Evolutionary conservation across 2,113 vertebrate genomes (phyloP), one percentile per base, ranked within the genome.

Genomic region (Sialia sialis): DNA sequence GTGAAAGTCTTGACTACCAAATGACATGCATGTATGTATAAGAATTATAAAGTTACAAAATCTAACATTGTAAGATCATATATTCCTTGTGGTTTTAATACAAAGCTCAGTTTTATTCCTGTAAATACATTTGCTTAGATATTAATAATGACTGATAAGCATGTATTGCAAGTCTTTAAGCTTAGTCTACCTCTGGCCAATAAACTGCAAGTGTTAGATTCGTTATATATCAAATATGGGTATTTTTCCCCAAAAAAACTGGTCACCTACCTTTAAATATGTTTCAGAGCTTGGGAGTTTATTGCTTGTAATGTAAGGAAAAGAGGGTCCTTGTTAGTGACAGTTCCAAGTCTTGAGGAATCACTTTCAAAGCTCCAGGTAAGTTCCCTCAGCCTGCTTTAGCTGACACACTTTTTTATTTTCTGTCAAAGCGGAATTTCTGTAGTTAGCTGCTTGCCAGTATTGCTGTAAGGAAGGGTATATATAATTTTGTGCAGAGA

Each of bases 321-420:
- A 91, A 98, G 91, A 96, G 98, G 98, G 4, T 97, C 98, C 7
- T 96, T 99, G 56, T 79, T 99, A 95, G 98, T 99, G 62, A 99
- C 99, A 11, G 98, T 99, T 60, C 99, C 99, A 76, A 98, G 98
- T 91, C 97, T 99, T 89, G 92, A 98, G 83, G 98, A 99, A 70
- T 98, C 98, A n/a, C 96, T 99, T 34, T 91, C 94, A 76, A 77
- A 97, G 52, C 97, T 99, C 56, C 98, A 99, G 98, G 98, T 98
- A 95, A 94, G 92, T 82, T 93, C 30, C n/a, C 16, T 93, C 58
- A 74, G 84, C 21, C 25, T 23, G n/a, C 94, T 96, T 94, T 60
- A 80, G 43, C 76, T 49, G 56, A 69, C 32, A 63, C 34, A 64
- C 62, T 69, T 82, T 21, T 30, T 52, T 46, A 20, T 38, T 84